Evolutionary conservation across 2,888 invertebrate genomes (phyloP).

Genomic region (Camponotus fellah): DNA sequence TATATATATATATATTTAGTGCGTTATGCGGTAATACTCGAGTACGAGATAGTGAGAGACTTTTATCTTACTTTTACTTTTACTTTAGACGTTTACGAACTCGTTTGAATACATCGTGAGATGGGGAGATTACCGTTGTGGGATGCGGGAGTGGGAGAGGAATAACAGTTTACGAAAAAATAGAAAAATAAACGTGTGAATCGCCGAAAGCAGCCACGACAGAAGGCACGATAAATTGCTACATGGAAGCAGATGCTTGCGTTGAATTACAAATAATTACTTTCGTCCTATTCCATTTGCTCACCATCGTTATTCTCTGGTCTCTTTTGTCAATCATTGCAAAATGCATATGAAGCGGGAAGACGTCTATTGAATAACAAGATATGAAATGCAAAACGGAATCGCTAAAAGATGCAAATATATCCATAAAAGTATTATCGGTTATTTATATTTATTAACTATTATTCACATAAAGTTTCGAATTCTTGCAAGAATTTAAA

Average conservation of each 20-base stretch:
- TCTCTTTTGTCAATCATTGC: slow-evolving; percentile 31
- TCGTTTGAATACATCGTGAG: slow-evolving; percentile 62
- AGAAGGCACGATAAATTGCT: slow-evolving; percentile 84
- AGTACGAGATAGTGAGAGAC: slow-evolving; percentile 70
- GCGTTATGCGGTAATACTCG: slow-evolving; percentile 70
- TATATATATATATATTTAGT: slow-evolving; percentile 54
- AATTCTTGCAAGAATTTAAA: too few relatives aligned
- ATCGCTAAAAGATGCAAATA: background rate
- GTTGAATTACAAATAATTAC: slow-evolving; percentile 56
- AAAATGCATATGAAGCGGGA: background rate
- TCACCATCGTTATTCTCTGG: slow-evolving; percentile 1
- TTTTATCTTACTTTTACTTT: slow-evolving; percentile 17
- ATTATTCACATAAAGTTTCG: background rate
- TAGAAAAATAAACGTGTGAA: slow-evolving; percentile 81
- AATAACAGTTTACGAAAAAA: slow-evolving; percentile 61
- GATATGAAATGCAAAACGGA: background rate
- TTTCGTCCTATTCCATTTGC: slow-evolving; percentile 38
- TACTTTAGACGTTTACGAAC: slow-evolving; percentile 60
- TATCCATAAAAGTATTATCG: background rate
- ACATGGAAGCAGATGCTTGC: slow-evolving; percentile 78
- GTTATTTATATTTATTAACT: background rate
- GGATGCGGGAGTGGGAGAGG: slow-evolving; percentile 23
- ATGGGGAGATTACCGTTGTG: slow-evolving; percentile 17
- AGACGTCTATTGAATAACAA: background rate
- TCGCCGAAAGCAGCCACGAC: slow-evolving; percentile 83